Conservation (phyloP, 2,888 invertebrate genomes). For the Caenorhabditis zanzibari region DNA sequence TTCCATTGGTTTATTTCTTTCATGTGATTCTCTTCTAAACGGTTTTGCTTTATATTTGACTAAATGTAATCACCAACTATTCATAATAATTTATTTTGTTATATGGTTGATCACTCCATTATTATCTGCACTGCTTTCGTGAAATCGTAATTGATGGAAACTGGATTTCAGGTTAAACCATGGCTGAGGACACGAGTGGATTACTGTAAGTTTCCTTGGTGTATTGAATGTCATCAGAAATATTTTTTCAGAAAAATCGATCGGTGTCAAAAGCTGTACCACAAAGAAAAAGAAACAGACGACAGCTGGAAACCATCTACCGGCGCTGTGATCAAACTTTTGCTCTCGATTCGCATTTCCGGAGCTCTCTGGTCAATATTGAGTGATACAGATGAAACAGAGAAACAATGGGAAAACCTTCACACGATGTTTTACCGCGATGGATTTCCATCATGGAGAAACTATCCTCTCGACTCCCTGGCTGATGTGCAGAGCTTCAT, state of each 20-base stretch:
- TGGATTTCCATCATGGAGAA: too few species aligned
- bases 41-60: too few species aligned
- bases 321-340: not conserved
- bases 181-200: too few species aligned
- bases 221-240: not conserved
- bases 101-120: too few species aligned
- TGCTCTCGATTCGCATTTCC: not conserved
- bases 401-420: not conserved
- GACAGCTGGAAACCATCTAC: not conserved
- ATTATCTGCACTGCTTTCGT: too few species aligned
- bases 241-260: not conserved
- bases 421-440: not conserved
- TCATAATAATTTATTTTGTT: too few species aligned
- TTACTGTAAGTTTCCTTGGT: not conserved
- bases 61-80: too few species aligned
- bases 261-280: conserved; percentile 44
- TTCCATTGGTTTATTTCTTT: too few species aligned
- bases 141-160: too few species aligned
- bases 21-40: too few species aligned
- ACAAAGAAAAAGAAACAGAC: not conserved
- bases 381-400: not conserved
- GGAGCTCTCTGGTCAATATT: not conserved
- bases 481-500: not conserved
- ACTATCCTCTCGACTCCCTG: not conserved
- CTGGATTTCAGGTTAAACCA: too few species aligned